phyloP scores from a whole-genome alignment of 2,113 vertebrate species.

The Aplodontia rufa region DNA sequence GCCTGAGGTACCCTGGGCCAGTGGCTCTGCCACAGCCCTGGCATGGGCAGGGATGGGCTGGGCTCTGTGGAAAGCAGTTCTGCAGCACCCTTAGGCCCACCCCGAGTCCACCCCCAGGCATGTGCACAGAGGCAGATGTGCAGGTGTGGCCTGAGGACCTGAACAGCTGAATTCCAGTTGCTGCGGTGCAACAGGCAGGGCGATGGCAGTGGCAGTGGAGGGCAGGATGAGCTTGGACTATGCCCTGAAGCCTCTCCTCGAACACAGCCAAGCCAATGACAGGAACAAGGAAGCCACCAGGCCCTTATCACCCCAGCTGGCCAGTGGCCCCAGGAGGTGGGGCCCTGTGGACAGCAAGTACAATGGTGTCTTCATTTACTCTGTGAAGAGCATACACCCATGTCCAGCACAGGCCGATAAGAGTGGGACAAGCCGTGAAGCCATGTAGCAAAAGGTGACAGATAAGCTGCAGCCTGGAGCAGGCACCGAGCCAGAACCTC shows the following conservation, averaged over 20 bases:
- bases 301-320: neutral
- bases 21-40: no score
- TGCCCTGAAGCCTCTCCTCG: neutral
- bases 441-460: neutral
- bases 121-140: neutral
- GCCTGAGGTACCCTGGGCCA: no score
- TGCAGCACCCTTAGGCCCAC: neutral
- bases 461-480: neutral
- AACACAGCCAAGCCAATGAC: fast-evolving
- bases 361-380: neutral
- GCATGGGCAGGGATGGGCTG: no score
- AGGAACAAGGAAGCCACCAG: no score
- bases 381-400: neutral
- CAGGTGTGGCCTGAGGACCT: no score
- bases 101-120: neutral
- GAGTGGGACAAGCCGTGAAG: neutral
- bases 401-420: no score
- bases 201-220: neutral
- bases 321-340: no score
- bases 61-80: no score
- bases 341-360: neutral
- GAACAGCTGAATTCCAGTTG: neutral
- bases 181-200: neutral
- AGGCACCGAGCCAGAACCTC: no score
- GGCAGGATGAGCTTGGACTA: fast-evolving